Base-by-base conservation (phyloP, 2,888 invertebrate species). In the Pantelozetes paolii region DNA sequence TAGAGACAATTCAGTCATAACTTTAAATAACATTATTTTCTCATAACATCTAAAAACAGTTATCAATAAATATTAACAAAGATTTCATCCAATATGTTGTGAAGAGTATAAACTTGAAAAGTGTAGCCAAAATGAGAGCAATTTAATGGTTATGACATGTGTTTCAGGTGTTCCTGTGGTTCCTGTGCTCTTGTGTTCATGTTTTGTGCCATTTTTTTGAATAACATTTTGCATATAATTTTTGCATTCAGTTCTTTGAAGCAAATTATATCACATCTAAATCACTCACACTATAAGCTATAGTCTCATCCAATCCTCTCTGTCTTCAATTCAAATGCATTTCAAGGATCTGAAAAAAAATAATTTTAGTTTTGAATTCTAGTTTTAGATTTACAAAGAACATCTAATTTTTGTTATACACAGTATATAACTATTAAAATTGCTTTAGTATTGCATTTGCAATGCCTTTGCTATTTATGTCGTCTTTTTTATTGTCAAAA, bases 201-300 rank as follows among this genome's bases (percentile, higher is more conserved):
- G 36, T 36, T 54, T 54, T 57, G 57, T 57, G 57, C 57, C 57
- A 57, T 28, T 57, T 57, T 30, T 57, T 57, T 57, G 26, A 5
- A 57, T 18, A 9, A 5, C 15, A 28, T 26, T 20, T 32, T 64
- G 36, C 13, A 2, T 9, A 64, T 62, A 11, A 13, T 57, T 28
- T 40, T 64, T 20, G n/a, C 18, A 30, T 11, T 64, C 20, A 64
- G 20, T 64, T 64, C n/a, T 64, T n/a, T n/a, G n/a, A n/a, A n/a
- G 64, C 36, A 36, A 64, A 64, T 64, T 64, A 64, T 64, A 64
- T 64, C 64, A 57, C 28, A 50, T 28, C 28, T 28, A 13, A 23
- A 54, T 26, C 26, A 20, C 50, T 59, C 59, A 64, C 32, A 64
- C 20, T 20, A 18, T 20, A 64, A 28, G 36, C 36, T 36, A 64